Conservation (phyloP, 2,888 invertebrate genomes). For the Agrotis puta region DNA sequence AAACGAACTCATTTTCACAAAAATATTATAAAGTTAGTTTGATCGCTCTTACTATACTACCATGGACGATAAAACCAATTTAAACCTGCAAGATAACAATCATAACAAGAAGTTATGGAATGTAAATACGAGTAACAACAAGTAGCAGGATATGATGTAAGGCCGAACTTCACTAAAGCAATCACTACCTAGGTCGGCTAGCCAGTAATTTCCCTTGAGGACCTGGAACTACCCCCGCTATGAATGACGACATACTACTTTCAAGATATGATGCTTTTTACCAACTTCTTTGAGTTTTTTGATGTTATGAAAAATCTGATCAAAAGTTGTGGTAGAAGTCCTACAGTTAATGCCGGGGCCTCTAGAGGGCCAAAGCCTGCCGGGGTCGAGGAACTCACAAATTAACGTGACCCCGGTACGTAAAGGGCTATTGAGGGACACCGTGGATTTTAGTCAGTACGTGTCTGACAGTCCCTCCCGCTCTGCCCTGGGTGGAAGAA, state of each 20-base stretch:
- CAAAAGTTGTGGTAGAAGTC: background rate
- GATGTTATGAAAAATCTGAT: background rate
- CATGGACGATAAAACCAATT: background rate
- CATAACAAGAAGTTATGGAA: slow-evolving; percentile 27
- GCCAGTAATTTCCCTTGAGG: slow-evolving; percentile 62
- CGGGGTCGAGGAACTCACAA: no score
- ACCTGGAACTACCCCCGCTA: slow-evolving; percentile 18
- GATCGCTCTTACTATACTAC: background rate
- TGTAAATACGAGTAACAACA: slow-evolving; percentile 51
- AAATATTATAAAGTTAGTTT: no score
- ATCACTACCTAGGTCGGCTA: slow-evolving; percentile 43
- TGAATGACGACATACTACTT: slow-evolving; percentile 48
- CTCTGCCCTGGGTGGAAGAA: no score
- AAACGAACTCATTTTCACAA: no score
- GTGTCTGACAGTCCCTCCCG: no score
- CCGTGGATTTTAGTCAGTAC: no score
- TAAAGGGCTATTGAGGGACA: no score
- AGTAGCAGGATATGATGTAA: slow-evolving; percentile 27
- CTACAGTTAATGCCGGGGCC: no score
- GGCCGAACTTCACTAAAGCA: slow-evolving; percentile 54
- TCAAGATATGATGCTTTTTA: slow-evolving; percentile 37
- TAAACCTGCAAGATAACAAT: slow-evolving; percentile 12
- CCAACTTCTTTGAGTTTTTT: background rate
- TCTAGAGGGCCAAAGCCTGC: no score
- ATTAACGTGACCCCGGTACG: no score